Conservation (phyloP, 2,113 vertebrate species). For the Sardina pilchardus region DNA sequence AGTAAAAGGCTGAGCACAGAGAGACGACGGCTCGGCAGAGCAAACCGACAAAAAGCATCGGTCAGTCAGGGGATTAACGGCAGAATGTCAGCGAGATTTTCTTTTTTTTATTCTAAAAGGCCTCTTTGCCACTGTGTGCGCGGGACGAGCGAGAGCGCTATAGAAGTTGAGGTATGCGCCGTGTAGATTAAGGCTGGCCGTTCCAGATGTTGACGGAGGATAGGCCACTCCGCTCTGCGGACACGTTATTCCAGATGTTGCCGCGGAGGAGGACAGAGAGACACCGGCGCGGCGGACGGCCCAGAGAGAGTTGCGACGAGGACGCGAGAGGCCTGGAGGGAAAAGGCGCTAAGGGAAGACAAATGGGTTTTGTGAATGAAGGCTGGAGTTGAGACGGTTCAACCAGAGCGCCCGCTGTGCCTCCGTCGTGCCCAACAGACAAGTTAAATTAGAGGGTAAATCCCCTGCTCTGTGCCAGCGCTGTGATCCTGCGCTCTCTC, state of each 20-base stretch:
- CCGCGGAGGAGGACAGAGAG: too few relatives aligned
- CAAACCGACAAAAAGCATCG: neutral
- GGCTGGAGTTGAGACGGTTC: neutral
- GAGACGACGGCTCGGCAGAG: neutral
- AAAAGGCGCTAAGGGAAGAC: neutral
- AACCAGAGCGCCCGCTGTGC: neutral
- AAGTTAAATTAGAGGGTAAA: neutral
- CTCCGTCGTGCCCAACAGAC: neutral
- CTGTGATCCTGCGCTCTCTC: neutral
- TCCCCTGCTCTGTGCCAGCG: neutral
- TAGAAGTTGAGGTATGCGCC: neutral
- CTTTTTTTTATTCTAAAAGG: neutral
- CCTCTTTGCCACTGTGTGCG: neutral
- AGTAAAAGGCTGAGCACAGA: neutral
- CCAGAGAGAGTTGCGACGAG: neutral
- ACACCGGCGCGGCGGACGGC: too few relatives aligned
- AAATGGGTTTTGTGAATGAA: neutral
- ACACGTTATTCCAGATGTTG: too few relatives aligned
- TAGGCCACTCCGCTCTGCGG: too few relatives aligned
- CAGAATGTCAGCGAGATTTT: neutral
- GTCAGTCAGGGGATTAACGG: neutral
- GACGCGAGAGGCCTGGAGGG: neutral
- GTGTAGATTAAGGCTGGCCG: neutral
- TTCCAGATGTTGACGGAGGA: neutral
- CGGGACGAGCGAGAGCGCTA: neutral